These are phyloP conservation scores for Mallateleia sp. DNA, from an alignment of 2,888 invertebrate genomes.

Conservation along the genomic window DNA sequence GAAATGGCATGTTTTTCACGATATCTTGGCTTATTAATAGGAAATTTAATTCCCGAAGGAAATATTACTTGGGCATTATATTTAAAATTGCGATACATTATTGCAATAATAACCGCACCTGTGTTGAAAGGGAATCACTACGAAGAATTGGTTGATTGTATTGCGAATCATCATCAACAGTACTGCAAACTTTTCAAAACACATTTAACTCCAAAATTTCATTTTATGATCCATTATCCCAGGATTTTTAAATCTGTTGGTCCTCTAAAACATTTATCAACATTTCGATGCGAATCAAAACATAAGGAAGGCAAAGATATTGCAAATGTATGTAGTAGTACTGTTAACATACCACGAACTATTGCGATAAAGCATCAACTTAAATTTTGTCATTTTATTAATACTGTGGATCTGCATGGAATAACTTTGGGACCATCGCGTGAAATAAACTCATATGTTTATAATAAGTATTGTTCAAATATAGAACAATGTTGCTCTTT, in stretches of 20 bases:
- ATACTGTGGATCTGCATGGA: too few species aligned
- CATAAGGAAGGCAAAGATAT: slow-evolving; percentile 1
- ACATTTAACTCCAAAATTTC: not conserved
- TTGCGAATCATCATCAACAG: not conserved
- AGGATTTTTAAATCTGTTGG: not conserved
- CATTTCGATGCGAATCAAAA: slow-evolving; percentile 11
- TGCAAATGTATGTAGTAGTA: not conserved
- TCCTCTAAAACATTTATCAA: slow-evolving; percentile 1
- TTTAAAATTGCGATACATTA: slow-evolving; percentile 23
- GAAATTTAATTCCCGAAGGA: slow-evolving; percentile 12
- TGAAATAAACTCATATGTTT: too few species aligned
- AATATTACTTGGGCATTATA: slow-evolving; percentile 12
- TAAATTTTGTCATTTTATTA: not conserved
- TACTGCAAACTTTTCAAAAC: slow-evolving; percentile 4
- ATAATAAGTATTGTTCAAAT: too few species aligned
- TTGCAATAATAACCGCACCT: too few species aligned
- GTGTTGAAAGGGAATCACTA: too few species aligned
- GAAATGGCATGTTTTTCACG: slow-evolving; percentile 18
- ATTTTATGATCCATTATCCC: not conserved
- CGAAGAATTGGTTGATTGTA: too few species aligned
- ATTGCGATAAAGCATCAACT: not conserved
- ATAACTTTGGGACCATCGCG: too few species aligned
- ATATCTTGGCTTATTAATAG: slow-evolving; percentile 2
- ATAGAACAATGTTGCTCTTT: too few species aligned
- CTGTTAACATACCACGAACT: not conserved